phyloP scores from a whole-genome alignment of 2,888 invertebrate genomes.

The Eristalis tenax region DNA sequence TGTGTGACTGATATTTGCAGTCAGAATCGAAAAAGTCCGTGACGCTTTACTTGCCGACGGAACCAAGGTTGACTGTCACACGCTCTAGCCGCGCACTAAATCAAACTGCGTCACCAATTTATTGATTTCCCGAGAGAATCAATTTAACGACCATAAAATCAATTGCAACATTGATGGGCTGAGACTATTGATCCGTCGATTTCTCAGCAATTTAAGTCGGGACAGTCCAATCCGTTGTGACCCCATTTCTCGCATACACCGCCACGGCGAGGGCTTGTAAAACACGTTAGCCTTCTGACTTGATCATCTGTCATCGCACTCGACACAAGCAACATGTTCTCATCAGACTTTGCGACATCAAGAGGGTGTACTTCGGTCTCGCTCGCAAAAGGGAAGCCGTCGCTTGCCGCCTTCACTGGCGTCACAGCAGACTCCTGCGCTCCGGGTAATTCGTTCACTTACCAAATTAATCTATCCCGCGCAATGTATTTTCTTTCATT shows the following conservation, averaged over 20 bases:
- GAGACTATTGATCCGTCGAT: background rate
- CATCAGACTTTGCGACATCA: conserved; percentile 37
- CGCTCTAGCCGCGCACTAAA: background rate
- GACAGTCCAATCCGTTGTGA: background rate
- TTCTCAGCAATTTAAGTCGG: background rate
- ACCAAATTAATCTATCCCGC: conserved; percentile 42
- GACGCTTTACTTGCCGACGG: background rate
- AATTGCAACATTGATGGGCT: background rate
- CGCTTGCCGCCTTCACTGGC: background rate
- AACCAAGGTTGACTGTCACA: background rate
- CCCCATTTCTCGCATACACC: background rate
- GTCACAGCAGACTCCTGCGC: conserved; percentile 4
- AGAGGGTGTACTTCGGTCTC: conserved; percentile 26
- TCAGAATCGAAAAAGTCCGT: too few relatives aligned
- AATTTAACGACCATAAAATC: background rate
- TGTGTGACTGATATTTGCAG: too few relatives aligned
- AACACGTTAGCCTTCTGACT: conserved; percentile 34
- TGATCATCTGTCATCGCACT: conserved; percentile 46
- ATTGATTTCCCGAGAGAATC: background rate
- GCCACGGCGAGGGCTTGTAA: background rate
- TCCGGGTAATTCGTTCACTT: conserved; percentile 41
- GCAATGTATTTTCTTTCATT: conserved; percentile 31
- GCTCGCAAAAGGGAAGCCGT: conserved; percentile 23
- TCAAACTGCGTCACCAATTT: too few relatives aligned
- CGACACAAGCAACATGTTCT: conserved; percentile 48